Conservation (phyloP, 2,797 vertebrate genomes). For the Diceros bicornis region DNA sequence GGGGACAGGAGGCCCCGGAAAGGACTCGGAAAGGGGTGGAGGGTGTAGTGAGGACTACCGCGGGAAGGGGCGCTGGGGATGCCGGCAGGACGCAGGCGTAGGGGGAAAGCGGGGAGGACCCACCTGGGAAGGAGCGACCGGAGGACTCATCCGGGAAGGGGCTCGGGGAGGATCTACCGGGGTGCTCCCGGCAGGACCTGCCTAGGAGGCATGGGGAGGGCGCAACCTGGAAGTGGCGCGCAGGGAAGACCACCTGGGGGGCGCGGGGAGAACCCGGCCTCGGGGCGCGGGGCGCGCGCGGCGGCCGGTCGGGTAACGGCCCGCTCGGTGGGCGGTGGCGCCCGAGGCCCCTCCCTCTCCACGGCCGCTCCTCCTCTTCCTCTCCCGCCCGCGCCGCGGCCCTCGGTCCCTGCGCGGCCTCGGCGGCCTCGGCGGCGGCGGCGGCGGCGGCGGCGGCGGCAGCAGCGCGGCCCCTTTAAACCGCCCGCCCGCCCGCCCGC, state of each 20-base stretch:
- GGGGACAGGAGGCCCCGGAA: not conserved
- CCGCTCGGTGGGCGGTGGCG: constrained; percentile 70
- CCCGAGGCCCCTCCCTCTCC: constrained; percentile 71
- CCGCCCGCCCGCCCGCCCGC: constrained; percentile 75
- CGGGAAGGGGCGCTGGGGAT: not conserved
- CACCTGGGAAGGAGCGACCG: too few relatives aligned
- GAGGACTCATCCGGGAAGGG: not conserved
- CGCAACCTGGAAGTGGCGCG: too few relatives aligned
- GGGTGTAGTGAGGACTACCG: not conserved
- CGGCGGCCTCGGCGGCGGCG: constrained; percentile 73
- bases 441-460: constrained; percentile 83
- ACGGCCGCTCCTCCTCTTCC: not conserved
- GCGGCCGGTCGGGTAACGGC: constrained; percentile 62
- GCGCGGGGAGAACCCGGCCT: too few relatives aligned
- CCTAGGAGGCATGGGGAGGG: too few relatives aligned
- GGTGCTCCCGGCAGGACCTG: too few relatives aligned
- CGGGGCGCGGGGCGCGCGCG: not conserved
- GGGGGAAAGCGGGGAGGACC: too few relatives aligned
- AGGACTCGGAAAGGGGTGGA: not conserved
- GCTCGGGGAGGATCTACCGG: too few relatives aligned
- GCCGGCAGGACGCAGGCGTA: not conserved
- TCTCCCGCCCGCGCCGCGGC: constrained; percentile 76
- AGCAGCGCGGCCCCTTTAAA: constrained; percentile 84
- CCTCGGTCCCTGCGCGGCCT: constrained; percentile 80
- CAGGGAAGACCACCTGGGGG: not conserved